Base-by-base conservation (phyloP, 1,140 invertebrate genomes). In the Trichonephila clavata region DNA sequence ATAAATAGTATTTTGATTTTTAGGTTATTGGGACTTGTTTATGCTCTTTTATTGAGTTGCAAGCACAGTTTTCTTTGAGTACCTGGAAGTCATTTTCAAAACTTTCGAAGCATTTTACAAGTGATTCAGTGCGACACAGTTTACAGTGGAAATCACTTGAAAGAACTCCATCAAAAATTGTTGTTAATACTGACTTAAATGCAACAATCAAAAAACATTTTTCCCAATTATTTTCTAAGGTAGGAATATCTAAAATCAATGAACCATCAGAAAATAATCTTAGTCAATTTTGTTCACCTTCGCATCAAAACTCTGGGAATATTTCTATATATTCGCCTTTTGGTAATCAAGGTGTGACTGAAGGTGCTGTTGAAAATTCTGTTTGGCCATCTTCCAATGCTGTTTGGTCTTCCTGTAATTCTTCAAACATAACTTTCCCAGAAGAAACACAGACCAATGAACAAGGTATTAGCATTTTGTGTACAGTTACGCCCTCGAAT, bases 51-150 rank as follows among this genome's bases (percentile, higher is more conserved):
- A 93, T 94, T 50, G 94, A 94, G 61, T 84, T 94, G 14, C 94
- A 94, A 91, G 94, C 94, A 59, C 94, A 94, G 61, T 94, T 94
- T 90, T 94, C 94, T 21, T 71, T 93, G 18, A 88, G 60, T 87
- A 91, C 90, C 4, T 94, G 94, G 92, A 94, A 94, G 92, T 89
- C 94, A 50, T 86, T 94, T 59, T 94, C 94, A 20, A 94, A 94
- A 50, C 59, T 94, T 24, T 94, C 94, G n/a, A 94, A 93, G 63
- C 71, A 94, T 59, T 93, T 91, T n/a, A 63, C 86, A 14, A 84
- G 60, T 81, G 94, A 93, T 71, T 90, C 86, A n/a, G 80, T 94
- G 10, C 90, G 86, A 59, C 93, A 81, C 20, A 80, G 81, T 88
- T 61, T 84, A 50, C 94, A 93, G 32, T 90, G 89, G 92, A 93